Evolutionary conservation across 2,888 invertebrate species (phyloP), one percentile per base, ranked within the genome.

Genomic region (Allacma fusca): DNA sequence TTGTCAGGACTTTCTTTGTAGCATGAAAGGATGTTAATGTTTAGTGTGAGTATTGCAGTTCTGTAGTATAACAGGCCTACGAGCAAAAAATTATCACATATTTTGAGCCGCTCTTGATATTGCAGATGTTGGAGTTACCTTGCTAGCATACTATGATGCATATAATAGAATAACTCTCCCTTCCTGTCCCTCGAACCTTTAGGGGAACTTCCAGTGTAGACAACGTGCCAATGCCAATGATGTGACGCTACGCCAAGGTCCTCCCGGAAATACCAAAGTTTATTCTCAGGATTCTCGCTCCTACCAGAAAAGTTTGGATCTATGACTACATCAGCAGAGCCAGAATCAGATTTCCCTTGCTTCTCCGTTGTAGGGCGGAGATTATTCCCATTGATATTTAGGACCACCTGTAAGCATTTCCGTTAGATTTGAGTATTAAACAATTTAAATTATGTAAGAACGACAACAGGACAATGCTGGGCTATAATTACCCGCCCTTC

Each of bases 141-240:
- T 24, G 75, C 79, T n/a, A 83, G 69, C 81, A 84, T 80, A 87
- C 92, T 92, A 85, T 92, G 89, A 84, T 93, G 93, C 93, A 93
- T 93, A 85, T 93, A 93, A 85, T 91, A 94, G 88, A 94, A 93
- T n/a, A 94, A 89, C 85, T 94, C 93, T 0, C 94, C 94, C 1
- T 93, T 89, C 13, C 93, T 88, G 87, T 94, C 29, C 28, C 28
- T 24, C 67, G 23, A 34, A 4, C 34, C 9, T 34, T 9, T 9
- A 9, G 5, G 19, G 28, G 77, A 26, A 74, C 50, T 4, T 75
- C 74, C 0, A 5, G 9, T 0, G 95, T 94, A 95, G 1, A 95
- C 94, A 81, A 95, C 89, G 86, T 95, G 95, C 95, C 94, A 95
- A 86, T 95, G 94, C 94, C 94, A 95, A 86, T 95, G 95, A 86